Evolutionary conservation across 2,888 invertebrate species (phyloP), one percentile per base, ranked within the genome.

Genomic region (Mechanitis mazaeus): DNA sequence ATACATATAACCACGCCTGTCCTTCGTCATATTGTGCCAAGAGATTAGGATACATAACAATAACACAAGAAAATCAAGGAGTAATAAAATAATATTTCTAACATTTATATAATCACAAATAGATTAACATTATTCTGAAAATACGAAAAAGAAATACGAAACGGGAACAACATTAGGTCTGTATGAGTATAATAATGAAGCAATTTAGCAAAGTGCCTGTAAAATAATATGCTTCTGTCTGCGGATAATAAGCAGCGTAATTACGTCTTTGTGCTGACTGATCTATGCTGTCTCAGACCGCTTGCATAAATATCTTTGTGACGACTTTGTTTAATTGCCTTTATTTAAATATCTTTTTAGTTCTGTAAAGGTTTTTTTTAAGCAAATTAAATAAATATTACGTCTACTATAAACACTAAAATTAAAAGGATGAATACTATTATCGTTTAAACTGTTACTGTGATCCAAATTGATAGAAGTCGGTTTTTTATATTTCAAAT

Each of bases 201-300:
- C 62, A 62, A 62, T 65, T 62, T 53, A 47, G 60, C 42, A 56
- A 64, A 65, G 64, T 65, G 60, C 42, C 55, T 54, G 60, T 54
- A 47, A 63, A 54, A 62, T 58, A 65, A 60, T 53, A 59, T 59
- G 46, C 50, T 46, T 56, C 60, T 45, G 11, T 42, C 42, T 56
- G 28, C 33, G 54, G 55, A 54, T 59, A 56, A 62, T 62, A 59
- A 62, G 58, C 56, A 55, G 20, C 56, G 56, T 59, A 56, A 62
- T 62, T 56, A 62, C 55, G 57, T 54, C 56, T 56, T 45, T 28
- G 53, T 58, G 35, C 28, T 45, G 47, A 47, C 45, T 53, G 53
- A 54, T 58, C 58, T 53, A 53, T 7, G 42, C 57, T 45, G 33
- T 28, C 5, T 20, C 33, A 45, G 54, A 45, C 6, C 28, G 33